These are phyloP conservation scores for Ecdyonurus torrentis DNA, from an alignment of 2,888 invertebrate species.

Conservation along the genomic window DNA sequence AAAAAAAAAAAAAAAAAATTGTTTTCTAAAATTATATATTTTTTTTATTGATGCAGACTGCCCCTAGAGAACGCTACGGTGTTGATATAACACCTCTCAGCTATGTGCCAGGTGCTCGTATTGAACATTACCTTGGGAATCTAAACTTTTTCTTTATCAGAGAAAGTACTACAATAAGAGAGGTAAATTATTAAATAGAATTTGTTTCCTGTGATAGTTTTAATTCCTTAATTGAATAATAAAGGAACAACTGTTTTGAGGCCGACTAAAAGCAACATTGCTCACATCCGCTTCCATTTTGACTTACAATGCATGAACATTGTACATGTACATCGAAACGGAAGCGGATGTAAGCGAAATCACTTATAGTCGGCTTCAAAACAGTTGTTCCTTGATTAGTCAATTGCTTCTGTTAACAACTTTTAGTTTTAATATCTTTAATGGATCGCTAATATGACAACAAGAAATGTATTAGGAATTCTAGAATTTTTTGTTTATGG, in stretches of 20 bases:
- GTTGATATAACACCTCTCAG: constrained; percentile 69
- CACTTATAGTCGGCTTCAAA: too few relatives aligned
- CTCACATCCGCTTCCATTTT: too few relatives aligned
- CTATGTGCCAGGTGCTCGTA: constrained; percentile 57
- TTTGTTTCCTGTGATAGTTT: not conserved
- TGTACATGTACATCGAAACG: too few relatives aligned
- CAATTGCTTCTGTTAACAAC: too few relatives aligned
- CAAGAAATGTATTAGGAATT: too few relatives aligned
- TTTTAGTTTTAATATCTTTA: too few relatives aligned
- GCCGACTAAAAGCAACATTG: too few relatives aligned
- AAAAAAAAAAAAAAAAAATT: not conserved
- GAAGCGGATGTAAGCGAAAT: too few relatives aligned
- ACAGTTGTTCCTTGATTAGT: too few relatives aligned
- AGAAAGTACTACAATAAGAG: constrained; percentile 82
- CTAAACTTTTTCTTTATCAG: constrained; percentile 89
- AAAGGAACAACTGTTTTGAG: not conserved
- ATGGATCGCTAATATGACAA: too few relatives aligned
- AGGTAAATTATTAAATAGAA: constrained; percentile 39
- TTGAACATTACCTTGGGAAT: constrained; percentile 73
- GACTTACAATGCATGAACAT: not conserved
- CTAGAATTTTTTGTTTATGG: too few relatives aligned
- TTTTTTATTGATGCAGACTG: constrained; percentile 22
- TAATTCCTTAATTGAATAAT: not conserved
- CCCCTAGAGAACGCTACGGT: constrained; percentile 35
- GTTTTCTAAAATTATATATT: constrained; percentile 4